A percentile compares a stretch with the other conserved stretches of the same genome.
These are phyloP conservation scores for Petrocephalus microphthalmus DNA, from an alignment of 2,113 vertebrate species.

Conservation along the genomic window DNA sequence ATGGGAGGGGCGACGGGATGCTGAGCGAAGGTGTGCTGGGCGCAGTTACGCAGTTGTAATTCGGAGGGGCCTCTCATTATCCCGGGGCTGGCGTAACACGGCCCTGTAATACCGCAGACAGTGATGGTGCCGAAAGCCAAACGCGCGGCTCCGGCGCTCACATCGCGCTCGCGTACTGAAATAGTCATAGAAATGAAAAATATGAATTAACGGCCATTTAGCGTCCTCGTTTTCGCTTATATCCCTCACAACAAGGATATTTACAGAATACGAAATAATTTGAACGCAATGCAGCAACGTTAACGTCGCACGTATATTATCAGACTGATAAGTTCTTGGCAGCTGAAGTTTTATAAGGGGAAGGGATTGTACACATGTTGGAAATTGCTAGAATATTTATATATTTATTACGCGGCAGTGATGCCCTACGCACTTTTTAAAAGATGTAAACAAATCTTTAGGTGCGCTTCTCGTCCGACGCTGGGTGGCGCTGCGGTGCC, in stretches of 20 bases:
- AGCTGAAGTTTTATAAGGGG: background rate
- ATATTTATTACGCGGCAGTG: background rate
- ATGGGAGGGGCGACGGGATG: slow-evolving; percentile 24
- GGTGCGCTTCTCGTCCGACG: slow-evolving; percentile 24
- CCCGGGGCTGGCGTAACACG: background rate
- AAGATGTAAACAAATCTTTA: slow-evolving; percentile 65
- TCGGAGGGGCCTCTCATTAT: slow-evolving; percentile 22
- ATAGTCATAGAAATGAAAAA: background rate
- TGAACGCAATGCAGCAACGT: background rate
- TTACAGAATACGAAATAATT: background rate
- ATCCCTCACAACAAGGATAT: background rate
- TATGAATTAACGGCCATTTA: background rate
- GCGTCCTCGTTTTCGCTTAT: background rate
- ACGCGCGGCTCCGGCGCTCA: background rate
- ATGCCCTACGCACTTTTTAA: slow-evolving; percentile 52
- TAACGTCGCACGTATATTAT: background rate
- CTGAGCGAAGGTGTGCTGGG: slow-evolving; percentile 29
- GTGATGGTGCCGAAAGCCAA: background rate
- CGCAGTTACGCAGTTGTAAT: slow-evolving; percentile 61
- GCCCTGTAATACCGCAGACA: background rate
- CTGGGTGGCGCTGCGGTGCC: slow-evolving; percentile 39
- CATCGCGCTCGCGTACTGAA: background rate
- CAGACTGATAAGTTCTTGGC: background rate
- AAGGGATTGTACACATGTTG: background rate
- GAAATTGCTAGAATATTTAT: background rate